phyloP scores from a whole-genome alignment of 2,113 vertebrate genomes.

The Caretta caretta region DNA sequence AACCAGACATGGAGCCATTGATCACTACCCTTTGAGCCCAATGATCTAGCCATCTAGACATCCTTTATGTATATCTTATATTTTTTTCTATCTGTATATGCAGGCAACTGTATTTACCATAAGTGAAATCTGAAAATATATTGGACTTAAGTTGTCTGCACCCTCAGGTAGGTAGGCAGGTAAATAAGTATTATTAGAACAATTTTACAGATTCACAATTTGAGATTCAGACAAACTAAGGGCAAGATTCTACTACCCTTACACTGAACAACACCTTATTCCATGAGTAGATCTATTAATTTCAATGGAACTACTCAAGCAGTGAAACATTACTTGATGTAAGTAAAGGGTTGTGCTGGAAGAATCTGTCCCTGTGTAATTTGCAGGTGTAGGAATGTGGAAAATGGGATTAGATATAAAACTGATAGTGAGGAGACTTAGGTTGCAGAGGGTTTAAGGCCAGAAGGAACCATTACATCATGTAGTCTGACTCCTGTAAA shows the following conservation, averaged over 20 bases:
- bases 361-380: conserved; percentile 58
- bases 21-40: too few relatives aligned
- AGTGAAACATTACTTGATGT: conserved; percentile 64
- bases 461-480: too few relatives aligned
- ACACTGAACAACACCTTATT: conserved; percentile 51
- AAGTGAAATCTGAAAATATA: background rate
- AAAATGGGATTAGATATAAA: background rate
- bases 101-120: background rate
- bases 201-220: conserved; percentile 52
- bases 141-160: background rate
- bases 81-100: background rate
- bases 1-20: too few relatives aligned
- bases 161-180: background rate
- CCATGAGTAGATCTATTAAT: conserved; percentile 29
- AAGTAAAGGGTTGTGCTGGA: conserved; percentile 21
- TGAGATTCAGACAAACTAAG: conserved; percentile 49
- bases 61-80: background rate
- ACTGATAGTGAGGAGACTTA: background rate
- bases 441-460: too few relatives aligned
- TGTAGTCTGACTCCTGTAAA: too few relatives aligned
- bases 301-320: conserved; percentile 49
- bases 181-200: conserved; percentile 14
- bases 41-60: too few relatives aligned
- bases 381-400: background rate
- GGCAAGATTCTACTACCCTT: conserved; percentile 29